Conservation (phyloP, 2,797 vertebrate species). For the Eleutherodactylus coqui region DNA sequence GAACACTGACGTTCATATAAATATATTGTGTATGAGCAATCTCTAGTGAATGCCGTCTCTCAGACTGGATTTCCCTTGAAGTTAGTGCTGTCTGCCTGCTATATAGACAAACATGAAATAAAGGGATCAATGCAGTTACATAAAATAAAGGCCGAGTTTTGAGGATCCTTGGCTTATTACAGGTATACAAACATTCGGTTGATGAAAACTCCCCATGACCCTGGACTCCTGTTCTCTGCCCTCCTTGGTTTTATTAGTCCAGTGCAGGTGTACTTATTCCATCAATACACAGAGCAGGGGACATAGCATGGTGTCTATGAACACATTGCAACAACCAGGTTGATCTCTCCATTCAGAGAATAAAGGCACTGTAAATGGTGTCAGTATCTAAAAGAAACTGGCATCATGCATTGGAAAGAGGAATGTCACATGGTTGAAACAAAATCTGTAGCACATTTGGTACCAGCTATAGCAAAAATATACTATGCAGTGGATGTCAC, state of each 20-base stretch:
- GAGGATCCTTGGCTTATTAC: no score
- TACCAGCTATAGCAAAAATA: not conserved
- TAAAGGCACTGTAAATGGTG: not conserved
- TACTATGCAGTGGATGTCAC: not conserved
- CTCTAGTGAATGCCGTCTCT: not conserved
- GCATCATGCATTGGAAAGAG: not conserved
- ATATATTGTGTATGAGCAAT: not conserved
- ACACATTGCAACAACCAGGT: not conserved
- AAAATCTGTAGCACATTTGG: not conserved
- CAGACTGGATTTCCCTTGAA: not conserved
- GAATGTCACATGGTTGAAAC: not conserved
- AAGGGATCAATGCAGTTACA: no score
- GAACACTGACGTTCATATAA: not conserved
- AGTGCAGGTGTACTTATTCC: no score
- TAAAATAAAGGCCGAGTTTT: no score
- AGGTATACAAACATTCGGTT: no score
- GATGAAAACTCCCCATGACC: no score
- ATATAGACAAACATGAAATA: not conserved
- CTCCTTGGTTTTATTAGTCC: no score
- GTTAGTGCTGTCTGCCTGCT: not conserved
- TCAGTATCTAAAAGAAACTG: not conserved
- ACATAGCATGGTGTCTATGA: not conserved
- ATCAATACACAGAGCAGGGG: no score
- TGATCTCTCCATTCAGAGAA: not conserved
- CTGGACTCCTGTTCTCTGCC: no score